phyloP scores from a whole-genome alignment of 2,113 vertebrate genomes.

The Pituophis catenifer region DNA sequence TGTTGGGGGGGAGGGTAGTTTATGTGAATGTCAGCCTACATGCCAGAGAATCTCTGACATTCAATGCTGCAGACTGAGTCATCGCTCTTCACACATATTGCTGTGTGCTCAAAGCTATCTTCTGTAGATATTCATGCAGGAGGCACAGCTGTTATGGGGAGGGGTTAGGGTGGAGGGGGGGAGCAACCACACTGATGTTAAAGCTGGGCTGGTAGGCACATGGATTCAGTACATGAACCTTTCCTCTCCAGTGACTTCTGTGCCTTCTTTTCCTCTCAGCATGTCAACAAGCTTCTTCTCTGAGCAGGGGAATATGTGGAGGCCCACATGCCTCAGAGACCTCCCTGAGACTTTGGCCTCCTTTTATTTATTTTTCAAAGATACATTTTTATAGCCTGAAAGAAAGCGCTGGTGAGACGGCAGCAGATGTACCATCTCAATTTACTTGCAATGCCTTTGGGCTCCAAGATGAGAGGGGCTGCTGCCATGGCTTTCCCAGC shows the following conservation, averaged over 20 bases:
- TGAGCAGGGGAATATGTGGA: not conserved
- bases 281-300: not conserved
- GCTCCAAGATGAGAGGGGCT: not conserved
- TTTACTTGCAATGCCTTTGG: not conserved
- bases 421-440: not conserved
- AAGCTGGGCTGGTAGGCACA: not conserved
- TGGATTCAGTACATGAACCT: not conserved
- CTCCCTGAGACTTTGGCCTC: not conserved
- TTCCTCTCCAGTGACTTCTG: not conserved
- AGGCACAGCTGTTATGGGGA: not conserved
- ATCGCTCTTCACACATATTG: not conserved
- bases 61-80: not conserved
- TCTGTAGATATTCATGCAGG: not conserved
- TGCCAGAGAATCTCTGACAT: not conserved
- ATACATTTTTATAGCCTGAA: not conserved
- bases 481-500: not conserved
- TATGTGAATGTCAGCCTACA: not conserved
- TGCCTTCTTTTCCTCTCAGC: not conserved
- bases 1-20: not conserved
- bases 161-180: not conserved
- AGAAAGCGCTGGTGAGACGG: not conserved
- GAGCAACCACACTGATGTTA: not conserved
- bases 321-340: not conserved
- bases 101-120: not conserved
- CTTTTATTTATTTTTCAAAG: not conserved